phyloP scores from a whole-genome alignment of 2,888 invertebrate species.

The Bellardia bayeri region DNA sequence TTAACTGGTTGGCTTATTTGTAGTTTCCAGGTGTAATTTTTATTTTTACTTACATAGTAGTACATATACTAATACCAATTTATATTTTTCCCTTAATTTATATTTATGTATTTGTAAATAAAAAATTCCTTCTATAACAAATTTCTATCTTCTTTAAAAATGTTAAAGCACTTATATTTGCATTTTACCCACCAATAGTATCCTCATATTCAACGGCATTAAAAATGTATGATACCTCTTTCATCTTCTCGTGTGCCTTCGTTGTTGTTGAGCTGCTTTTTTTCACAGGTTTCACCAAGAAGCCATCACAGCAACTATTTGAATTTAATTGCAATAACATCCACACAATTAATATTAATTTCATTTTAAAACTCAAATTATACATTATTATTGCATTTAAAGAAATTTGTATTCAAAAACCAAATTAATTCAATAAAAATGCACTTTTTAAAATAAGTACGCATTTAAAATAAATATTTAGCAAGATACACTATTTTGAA shows the following conservation, averaged over 20 bases:
- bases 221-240: conserved; percentile 48
- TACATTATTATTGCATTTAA: conserved; percentile 20
- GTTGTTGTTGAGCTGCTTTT: conserved; percentile 8
- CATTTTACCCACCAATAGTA: conserved; percentile 46
- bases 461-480: neutral
- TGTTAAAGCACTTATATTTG: no score
- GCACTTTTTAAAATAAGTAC: neutral
- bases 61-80: no score
- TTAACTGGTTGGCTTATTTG: no score
- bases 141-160: no score
- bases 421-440: neutral
- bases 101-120: no score
- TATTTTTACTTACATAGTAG: no score
- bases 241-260: neutral
- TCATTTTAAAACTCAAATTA: conserved; percentile 4
- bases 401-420: no score
- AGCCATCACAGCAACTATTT: conserved; percentile 19
- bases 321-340: conserved; percentile 52
- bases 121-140: no score
- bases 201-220: conserved; percentile 49
- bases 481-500: neutral
- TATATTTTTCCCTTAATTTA: no score
- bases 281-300: conserved; percentile 29
- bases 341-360: conserved; percentile 39
- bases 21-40: no score